phyloP scores from a whole-genome alignment of 2,797 vertebrate genomes.

The Pipistrellus nathusii region DNA sequence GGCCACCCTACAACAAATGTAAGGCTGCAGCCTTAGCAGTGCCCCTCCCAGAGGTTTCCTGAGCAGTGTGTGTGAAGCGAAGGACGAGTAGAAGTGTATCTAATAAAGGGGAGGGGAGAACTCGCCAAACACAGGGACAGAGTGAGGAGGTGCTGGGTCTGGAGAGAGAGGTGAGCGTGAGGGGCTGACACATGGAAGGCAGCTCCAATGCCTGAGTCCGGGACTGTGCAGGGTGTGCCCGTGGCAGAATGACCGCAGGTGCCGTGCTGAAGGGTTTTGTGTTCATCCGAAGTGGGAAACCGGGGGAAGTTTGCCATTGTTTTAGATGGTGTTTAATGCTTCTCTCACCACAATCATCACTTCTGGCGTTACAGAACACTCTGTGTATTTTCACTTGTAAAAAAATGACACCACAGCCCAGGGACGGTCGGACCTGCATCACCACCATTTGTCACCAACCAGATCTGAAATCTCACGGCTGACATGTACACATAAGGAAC shows the following conservation, averaged over 20 bases:
- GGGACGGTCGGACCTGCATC: too few relatives aligned
- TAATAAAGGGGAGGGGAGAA: neutral
- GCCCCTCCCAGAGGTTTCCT: neutral
- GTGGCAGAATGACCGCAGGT: neutral
- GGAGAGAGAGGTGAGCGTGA: neutral
- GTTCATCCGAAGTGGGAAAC: neutral
- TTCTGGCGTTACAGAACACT: neutral
- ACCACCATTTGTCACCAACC: too few relatives aligned
- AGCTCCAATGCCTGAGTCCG: neutral
- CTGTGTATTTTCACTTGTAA: neutral
- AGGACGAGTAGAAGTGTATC: neutral
- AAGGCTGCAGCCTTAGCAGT: neutral
- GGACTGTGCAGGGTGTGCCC: neutral
- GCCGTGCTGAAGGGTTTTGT: neutral
- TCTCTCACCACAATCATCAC: neutral
- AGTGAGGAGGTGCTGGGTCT: neutral
- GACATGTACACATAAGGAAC: too few relatives aligned
- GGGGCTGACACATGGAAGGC: neutral
- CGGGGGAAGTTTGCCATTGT: neutral
- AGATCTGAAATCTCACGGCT: too few relatives aligned
- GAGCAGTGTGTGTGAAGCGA: neutral
- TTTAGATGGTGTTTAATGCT: neutral
- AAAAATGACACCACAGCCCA: neutral
- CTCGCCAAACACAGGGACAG: neutral
- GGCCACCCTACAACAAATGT: neutral